Evolutionary conservation across 2,113 vertebrate species (phyloP), one percentile per base, ranked within the genome.

Genomic region (Ptilorrhoa leucosticta): DNA sequence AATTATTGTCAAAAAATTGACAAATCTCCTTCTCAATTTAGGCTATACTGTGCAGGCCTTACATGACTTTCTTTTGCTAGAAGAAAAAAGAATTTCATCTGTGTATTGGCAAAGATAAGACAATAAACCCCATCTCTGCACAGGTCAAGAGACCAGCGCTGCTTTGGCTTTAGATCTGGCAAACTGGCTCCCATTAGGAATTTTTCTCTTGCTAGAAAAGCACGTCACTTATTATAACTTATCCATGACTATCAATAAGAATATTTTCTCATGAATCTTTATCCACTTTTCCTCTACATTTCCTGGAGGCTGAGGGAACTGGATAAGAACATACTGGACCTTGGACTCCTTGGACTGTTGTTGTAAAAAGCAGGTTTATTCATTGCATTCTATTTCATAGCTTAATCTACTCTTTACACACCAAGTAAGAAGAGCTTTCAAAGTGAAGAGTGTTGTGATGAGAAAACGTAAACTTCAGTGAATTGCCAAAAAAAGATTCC

Each of bases 1-100:
- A 94, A 94, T 94, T 92, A 94, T 77, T 63, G 30, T 85, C 89
- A 95, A 93, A 93, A 94, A 95, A 88, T 75, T 87, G 86, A 95
- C 92, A 95, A 96, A 96, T 92, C 42, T 81, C 73, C 95, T 72
- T 82, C 78, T 65, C 63, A 88, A 39, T 83, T 88, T 37, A 80
- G 47, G 68, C 35, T 66, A 37, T 12, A 11, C 24, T 3, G 6
- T 73, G 71, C 44, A 39, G 50, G 44, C 17, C 60, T 88, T 80
- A 87, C 54, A 73, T 13, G 47, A 77, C 37, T 77, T 83, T 71
- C 15, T 87, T 88, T 48, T 78, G 24, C 51, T 51, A 58, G 44
- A 61, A 88, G 39, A 31, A 90, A 76, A 84, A 80, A 82, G 42
- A 51, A 48, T 95, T 70, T 40, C 0, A 0, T n/a, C 39, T 80